A percentile compares a stretch with the other conserved stretches of the same genome.
Evolutionary conservation across 1,140 invertebrate species (phyloP).

Genomic region (Diuraphis noxia): DNA sequence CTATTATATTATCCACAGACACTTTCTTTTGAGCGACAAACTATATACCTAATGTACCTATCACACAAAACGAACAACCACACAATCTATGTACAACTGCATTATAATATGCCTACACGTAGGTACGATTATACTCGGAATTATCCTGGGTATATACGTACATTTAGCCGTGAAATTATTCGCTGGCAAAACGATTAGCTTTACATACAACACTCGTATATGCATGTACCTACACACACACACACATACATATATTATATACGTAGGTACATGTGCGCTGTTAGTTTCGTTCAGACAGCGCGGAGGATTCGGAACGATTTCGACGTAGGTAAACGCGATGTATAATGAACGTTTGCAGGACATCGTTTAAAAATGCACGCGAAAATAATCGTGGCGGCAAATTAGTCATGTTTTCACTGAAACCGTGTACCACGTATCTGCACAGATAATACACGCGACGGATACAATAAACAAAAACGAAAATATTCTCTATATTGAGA

Average conservation of each 20-base stretch:
- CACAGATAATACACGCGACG: neutral
- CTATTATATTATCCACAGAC: neutral
- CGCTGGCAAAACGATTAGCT: neutral
- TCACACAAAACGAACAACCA: neutral
- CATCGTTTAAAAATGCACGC: slow-evolving; percentile 3
- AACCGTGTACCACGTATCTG: neutral
- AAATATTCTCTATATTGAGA: neutral
- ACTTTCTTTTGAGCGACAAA: slow-evolving; percentile 7
- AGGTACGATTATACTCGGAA: neutral
- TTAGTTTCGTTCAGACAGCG: neutral
- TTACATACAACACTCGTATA: neutral
- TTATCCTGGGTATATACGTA: no score
- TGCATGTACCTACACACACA: neutral
- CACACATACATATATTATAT: neutral
- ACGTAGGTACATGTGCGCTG: neutral
- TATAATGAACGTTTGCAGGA: neutral
- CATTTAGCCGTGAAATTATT: neutral
- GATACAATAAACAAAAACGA: slow-evolving; percentile 30
- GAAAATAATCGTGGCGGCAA: slow-evolving; percentile 25
- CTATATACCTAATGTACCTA: no score
- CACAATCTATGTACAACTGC: neutral
- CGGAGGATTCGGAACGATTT: slow-evolving; percentile 7
- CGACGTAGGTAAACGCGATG: neutral
- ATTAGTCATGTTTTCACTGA: slow-evolving; percentile 53
- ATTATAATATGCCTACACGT: neutral